Percentiles rank a stretch among this genome's conserved stretches.
These are phyloP conservation scores for Rhinolophus sinicus DNA, from an alignment of 2,113 vertebrate species.

Conservation along the genomic window DNA sequence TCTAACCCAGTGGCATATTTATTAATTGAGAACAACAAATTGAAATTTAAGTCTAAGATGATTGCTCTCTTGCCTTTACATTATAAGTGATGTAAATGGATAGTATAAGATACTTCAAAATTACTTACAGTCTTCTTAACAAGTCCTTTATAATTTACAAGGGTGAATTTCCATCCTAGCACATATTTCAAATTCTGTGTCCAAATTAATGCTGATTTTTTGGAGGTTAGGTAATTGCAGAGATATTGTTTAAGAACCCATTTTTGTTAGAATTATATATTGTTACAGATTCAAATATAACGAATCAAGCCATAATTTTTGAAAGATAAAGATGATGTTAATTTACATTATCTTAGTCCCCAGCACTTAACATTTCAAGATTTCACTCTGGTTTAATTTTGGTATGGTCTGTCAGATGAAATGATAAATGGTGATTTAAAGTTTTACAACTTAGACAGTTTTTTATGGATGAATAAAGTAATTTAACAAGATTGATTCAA, in stretches of 20 bases:
- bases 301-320: not conserved
- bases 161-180: not conserved
- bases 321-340: conserved; percentile 46
- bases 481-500: not conserved
- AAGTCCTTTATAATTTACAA: conserved; percentile 45
- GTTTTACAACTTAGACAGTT: not conserved
- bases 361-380: conserved; percentile 7
- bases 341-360: conserved; percentile 19
- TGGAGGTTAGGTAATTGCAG: not conserved
- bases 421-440: conserved; percentile 30
- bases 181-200: conserved; percentile 43
- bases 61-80: conserved; percentile 14
- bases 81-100: not conserved
- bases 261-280: not conserved
- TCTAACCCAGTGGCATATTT: not conserved
- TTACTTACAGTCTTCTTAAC: conserved; percentile 1
- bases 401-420: not conserved
- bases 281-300: conserved; percentile 20
- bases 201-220: not conserved
- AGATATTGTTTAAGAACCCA: conserved; percentile 39
- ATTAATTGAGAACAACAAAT: not conserved
- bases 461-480: conserved; percentile 25
- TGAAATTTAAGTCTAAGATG: conserved; percentile 36
- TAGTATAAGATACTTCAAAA: conserved; percentile 16
- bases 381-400: conserved; percentile 30